Percentiles rank a stretch among this genome's conserved stretches.
phyloP scores from a whole-genome alignment of 2,797 vertebrate genomes.

The Scolopax bukidnonensis region DNA sequence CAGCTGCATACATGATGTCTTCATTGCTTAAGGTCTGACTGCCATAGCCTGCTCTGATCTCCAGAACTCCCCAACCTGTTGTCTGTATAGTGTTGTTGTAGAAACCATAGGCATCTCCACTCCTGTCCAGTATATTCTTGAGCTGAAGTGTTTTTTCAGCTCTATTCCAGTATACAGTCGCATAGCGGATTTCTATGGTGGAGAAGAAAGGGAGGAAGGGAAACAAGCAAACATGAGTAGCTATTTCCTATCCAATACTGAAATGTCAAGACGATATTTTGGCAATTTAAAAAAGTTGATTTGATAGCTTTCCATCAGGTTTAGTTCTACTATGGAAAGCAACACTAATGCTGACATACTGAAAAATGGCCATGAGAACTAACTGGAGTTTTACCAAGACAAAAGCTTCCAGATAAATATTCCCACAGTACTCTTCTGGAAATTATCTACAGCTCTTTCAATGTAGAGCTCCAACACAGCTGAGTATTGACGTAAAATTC shows the following conservation, averaged over 20 bases:
- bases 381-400: neutral
- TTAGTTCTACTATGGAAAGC: neutral
- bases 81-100: slow-evolving; percentile 84
- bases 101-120: slow-evolving; percentile 88
- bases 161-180: slow-evolving; percentile 87
- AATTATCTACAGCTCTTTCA: neutral
- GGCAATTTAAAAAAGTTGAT: neutral
- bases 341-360: neutral
- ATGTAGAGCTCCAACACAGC: neutral
- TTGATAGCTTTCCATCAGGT: neutral
- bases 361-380: neutral
- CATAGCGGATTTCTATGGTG: slow-evolving; percentile 72
- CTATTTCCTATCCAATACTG: neutral
- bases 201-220: neutral
- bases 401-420: neutral
- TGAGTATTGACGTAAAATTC: neutral
- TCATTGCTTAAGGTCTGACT: slow-evolving; percentile 78
- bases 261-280: neutral
- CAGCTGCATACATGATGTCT: slow-evolving; percentile 86
- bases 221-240: neutral
- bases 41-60: slow-evolving; percentile 89
- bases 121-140: slow-evolving; percentile 81
- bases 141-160: slow-evolving; percentile 77
- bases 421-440: neutral
- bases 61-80: slow-evolving; percentile 90